Percentiles rank a stretch among this genome's conserved stretches.
Conservation (phyloP, 2,113 vertebrate species). For the Telmatochromis sp. region DNA sequence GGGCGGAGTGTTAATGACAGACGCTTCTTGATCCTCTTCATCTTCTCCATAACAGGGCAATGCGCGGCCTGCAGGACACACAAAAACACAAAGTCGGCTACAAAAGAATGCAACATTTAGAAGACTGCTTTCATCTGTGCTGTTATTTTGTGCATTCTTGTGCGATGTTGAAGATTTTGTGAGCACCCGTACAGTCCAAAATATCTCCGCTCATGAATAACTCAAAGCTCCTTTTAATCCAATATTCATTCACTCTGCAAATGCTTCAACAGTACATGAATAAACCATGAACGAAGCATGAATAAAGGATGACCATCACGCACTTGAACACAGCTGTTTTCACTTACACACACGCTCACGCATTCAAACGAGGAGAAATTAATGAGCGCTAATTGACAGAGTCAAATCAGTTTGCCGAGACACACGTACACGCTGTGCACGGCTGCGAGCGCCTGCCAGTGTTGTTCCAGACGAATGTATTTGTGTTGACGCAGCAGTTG, state of each 20-base stretch:
- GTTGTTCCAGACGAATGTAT: background rate
- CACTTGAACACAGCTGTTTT: constrained; percentile 19
- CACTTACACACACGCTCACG: constrained; percentile 2
- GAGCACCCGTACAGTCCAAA: background rate
- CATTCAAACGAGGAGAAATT: background rate
- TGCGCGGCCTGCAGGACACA: constrained; percentile 69
- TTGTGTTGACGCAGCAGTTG: constrained; percentile 39
- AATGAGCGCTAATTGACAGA: constrained; percentile 14
- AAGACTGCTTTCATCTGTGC: background rate
- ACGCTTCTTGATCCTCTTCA: constrained; percentile 97
- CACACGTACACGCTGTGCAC: background rate
- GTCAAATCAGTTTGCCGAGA: background rate
- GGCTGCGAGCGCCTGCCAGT: background rate
- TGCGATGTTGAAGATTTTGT: background rate
- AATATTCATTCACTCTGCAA: constrained; percentile 57
- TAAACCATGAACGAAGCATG: constrained; percentile 38
- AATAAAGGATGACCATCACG: constrained; percentile 43
- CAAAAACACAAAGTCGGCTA: background rate
- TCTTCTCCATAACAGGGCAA: constrained; percentile 79
- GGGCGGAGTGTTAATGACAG: constrained; percentile 92
- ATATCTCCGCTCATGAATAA: constrained; percentile 63
- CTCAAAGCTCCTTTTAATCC: constrained; percentile 58
- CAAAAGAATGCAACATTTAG: background rate
- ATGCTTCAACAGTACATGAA: constrained; percentile 32
- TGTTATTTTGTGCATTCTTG: background rate